Evolutionary conservation across 2,888 invertebrate species (phyloP), one percentile per base, ranked within the genome.

Genomic region (Neocrepidodera transversa): DNA sequence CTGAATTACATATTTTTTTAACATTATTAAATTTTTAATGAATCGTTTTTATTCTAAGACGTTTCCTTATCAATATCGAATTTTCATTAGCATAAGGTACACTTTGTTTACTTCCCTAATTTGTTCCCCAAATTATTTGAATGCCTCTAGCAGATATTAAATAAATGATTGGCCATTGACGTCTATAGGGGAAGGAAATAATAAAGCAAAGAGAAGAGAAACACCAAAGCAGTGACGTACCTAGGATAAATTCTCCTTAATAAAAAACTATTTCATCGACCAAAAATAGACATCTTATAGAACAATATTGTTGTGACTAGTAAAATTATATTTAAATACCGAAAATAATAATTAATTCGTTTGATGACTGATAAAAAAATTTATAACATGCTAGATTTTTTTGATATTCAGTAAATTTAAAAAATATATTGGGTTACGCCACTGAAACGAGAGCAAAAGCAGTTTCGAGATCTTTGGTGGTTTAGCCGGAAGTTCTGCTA

Each of bases 391-490:
- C n/a, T n/a, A n/a, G n/a, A n/a, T n/a, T n/a, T n/a, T n/a, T n/a
- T n/a, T n/a, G n/a, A n/a, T n/a, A n/a, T n/a, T n/a, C n/a, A n/a
- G n/a, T n/a, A n/a, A n/a, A n/a, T n/a, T n/a, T n/a, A n/a, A n/a
- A n/a, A n/a, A n/a, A n/a, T n/a, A n/a, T n/a, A n/a, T n/a, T n/a
- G n/a, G n/a, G n/a, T 23, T 11, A 17, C 51, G 35, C 30, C 30
- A 28, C 26, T 47, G 47, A 2, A 7, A 7, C 13, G 62, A 65
- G 68, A 68, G 66, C 68, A 57, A 68, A 65, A 64, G 62, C 66
- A 61, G 68, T 66, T 69, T 65, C 62, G 64, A 71, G 71, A 68
- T 69, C 70, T n/a, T 72, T 71, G 65, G 70, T 65, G 71, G 70
- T 70, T 70, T 66, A 51, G 64, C 50, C 67, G 69, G 68, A 71